These are phyloP conservation scores for Pseudochromis fuscus DNA, from an alignment of 2,797 vertebrate genomes.

Conservation along the genomic window DNA sequence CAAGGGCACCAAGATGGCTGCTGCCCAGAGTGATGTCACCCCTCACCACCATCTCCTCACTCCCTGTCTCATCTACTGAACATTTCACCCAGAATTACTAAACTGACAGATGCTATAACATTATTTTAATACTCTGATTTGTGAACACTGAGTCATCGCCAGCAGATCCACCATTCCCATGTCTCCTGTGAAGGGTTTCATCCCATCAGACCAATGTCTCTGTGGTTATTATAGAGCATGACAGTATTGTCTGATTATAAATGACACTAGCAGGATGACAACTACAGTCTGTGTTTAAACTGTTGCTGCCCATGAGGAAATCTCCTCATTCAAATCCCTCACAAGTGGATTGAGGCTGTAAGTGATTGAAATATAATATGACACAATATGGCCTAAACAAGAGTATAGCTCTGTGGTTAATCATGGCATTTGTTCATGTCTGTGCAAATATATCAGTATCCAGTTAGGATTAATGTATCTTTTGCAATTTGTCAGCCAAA, in stretches of 20 bases:
- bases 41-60: too few relatives aligned
- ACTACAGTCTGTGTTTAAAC: constrained; percentile 73
- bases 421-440: constrained; percentile 32
- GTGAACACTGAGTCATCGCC: constrained; percentile 61
- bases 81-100: constrained; percentile 42
- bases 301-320: constrained; percentile 65
- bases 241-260: constrained; percentile 60
- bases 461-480: constrained; percentile 1
- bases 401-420: constrained; percentile 39
- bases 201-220: constrained; percentile 53
- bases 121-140: constrained; percentile 54
- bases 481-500: constrained; percentile 1
- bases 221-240: constrained; percentile 43
- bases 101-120: constrained; percentile 51
- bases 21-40: constrained; percentile 63
- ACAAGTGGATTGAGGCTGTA: constrained; percentile 51
- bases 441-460: constrained; percentile 30
- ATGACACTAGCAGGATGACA: constrained; percentile 68
- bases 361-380: constrained; percentile 64
- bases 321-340: constrained; percentile 57
- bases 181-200: constrained; percentile 44
- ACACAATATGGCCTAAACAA: constrained; percentile 47
- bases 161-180: constrained; percentile 36
- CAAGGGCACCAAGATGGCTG: constrained; percentile 68
- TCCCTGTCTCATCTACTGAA: constrained; percentile 45